Evolutionary conservation across 2,888 invertebrate species (phyloP).

Genomic region (Pammene fasciana): DNA sequence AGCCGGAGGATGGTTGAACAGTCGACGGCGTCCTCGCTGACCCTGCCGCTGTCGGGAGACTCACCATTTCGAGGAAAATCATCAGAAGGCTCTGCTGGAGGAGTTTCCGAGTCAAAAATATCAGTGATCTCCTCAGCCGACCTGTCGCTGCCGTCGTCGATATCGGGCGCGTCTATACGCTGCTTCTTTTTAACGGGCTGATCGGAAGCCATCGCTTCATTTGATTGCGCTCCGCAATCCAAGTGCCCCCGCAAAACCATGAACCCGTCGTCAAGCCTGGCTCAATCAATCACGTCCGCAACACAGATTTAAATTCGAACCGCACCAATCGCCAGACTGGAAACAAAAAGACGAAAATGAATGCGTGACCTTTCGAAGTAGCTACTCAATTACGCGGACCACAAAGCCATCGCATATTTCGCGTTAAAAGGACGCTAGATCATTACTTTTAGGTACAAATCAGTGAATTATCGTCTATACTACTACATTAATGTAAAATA

Average conservation of each 20-base stretch:
- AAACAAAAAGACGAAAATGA: constrained; percentile 73
- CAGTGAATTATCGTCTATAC: constrained; percentile 42
- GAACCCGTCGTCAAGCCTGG: constrained; percentile 54
- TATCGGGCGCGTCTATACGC: constrained; percentile 86
- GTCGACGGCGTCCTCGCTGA: constrained; percentile 80
- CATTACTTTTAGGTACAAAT: constrained; percentile 23
- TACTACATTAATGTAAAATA: constrained; percentile 47
- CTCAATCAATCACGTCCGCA: constrained; percentile 33
- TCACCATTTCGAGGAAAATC: constrained; percentile 75
- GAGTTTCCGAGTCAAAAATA: constrained; percentile 71
- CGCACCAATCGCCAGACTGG: constrained; percentile 62
- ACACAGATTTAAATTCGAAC: constrained; percentile 48
- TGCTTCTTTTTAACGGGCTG: constrained; percentile 94
- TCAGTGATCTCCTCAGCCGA: constrained; percentile 79
- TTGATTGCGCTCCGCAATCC: constrained; percentile 78
- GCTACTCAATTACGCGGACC: constrained; percentile 83
- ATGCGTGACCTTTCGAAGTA: constrained; percentile 80
- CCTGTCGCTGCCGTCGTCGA: constrained; percentile 81
- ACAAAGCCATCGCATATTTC: constrained; percentile 71
- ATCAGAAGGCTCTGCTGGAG: constrained; percentile 71
- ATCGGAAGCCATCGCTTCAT: constrained; percentile 88
- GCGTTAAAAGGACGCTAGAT: constrained; percentile 7
- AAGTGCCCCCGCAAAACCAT: constrained; percentile 87
- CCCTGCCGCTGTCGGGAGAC: constrained; percentile 79
- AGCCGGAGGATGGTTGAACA: constrained; percentile 72